Evolutionary conservation across 2,797 vertebrate species (phyloP).

Genomic region (Bufotes viridis): DNA sequence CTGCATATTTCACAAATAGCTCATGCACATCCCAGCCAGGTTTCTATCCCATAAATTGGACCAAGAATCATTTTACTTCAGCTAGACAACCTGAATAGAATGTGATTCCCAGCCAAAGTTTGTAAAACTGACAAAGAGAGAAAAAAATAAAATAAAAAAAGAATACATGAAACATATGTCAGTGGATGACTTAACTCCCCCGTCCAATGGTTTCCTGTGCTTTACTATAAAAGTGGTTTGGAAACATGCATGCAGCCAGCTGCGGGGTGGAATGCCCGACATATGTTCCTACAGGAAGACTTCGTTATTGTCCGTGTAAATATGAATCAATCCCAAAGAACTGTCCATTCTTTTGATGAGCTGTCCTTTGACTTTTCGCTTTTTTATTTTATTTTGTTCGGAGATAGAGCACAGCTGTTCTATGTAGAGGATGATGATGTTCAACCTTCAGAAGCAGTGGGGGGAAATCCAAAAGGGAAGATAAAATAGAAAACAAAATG

Average conservation of each 20-base stretch:
- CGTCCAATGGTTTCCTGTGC: constrained; percentile 59
- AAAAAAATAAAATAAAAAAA: constrained; percentile 34
- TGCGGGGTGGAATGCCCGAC: constrained; percentile 60
- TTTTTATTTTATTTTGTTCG: neutral
- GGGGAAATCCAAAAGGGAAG: constrained; percentile 20
- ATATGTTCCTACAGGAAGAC: constrained; percentile 62
- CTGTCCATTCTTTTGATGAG: constrained; percentile 60
- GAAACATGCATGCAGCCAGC: constrained; percentile 61
- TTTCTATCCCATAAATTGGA: constrained; percentile 49
- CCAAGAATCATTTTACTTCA: constrained; percentile 35
- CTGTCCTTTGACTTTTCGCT: constrained; percentile 51
- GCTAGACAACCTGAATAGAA: constrained; percentile 52
- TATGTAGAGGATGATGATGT: constrained; percentile 37
- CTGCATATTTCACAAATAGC: constrained; percentile 25
- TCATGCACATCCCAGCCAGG: constrained; percentile 31
- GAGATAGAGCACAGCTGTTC: constrained; percentile 57
- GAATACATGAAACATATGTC: constrained; percentile 62
- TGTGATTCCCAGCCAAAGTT: constrained; percentile 47
- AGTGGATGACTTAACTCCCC: constrained; percentile 53
- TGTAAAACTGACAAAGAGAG: constrained; percentile 52
- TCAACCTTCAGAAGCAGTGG: constrained; percentile 22
- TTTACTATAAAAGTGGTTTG: constrained; percentile 58
- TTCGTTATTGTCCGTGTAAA: constrained; percentile 60
- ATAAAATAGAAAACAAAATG: constrained; percentile 35
- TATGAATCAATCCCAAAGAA: constrained; percentile 60